phyloP scores from a whole-genome alignment of 2,888 invertebrate species.

The Omphaloscelis lunosa region DNA sequence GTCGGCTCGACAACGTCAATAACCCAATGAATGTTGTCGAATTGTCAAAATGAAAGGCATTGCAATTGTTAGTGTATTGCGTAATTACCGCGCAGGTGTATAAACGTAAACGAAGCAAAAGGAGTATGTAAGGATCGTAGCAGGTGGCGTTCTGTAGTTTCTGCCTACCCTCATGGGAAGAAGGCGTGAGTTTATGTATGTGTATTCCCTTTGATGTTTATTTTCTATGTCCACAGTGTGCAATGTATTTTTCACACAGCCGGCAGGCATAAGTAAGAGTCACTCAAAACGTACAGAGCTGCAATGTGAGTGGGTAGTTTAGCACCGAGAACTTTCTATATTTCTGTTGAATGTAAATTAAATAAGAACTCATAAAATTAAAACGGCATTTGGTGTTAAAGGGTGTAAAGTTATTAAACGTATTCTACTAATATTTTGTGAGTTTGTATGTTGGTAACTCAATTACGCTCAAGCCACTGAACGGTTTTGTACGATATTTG shows the following conservation, averaged over 20 bases:
- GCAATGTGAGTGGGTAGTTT: neutral
- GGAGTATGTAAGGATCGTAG: neutral
- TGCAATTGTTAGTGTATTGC: neutral
- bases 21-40: neutral
- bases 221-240: neutral
- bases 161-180: neutral
- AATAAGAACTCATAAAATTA: constrained; percentile 3
- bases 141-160: neutral
- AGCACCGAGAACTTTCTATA: constrained; percentile 18
- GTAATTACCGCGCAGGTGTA: neutral
- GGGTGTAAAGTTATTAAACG: neutral
- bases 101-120: neutral
- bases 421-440: neutral
- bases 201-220: neutral
- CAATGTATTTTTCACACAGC: neutral
- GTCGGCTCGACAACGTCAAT: neutral
- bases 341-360: constrained; percentile 27
- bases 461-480: neutral
- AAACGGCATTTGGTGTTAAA: neutral
- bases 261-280: neutral
- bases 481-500: neutral
- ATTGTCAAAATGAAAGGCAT: neutral
- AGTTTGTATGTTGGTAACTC: neutral
- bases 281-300: neutral
- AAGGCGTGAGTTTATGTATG: neutral